Evolutionary conservation across 2,113 vertebrate species (phyloP), one percentile per base, ranked within the genome.

Genomic region (Poicephalus meyeri): DNA sequence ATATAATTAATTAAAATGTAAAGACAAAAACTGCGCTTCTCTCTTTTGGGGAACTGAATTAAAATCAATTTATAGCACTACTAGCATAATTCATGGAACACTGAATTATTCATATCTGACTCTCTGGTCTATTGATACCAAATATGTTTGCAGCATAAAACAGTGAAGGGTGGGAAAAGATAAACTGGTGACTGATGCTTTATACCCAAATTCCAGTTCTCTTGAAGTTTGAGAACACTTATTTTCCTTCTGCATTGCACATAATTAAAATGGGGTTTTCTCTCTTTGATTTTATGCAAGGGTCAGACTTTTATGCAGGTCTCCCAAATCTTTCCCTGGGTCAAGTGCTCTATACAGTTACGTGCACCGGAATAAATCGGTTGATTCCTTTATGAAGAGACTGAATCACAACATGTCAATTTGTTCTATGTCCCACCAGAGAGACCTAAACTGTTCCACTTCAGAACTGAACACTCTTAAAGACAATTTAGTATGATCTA

Each of bases 191-290:
- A 80, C 20, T 71, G 63, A 61, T 21, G 10, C 2, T 66, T 84
- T 79, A 46, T 31, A 58, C 4, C 81, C 5, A 60, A 44, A 53
- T 81, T 89, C 13, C 23, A 13, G 7, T 19, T 80, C 9, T n/a
- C 66, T 44, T 53, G 4, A 8, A 10, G 19, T 2, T 26, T 56
- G 4, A 2, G 6, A 84, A 56, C 4, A 31, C 5, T 73, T 80
- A 18, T 49, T 70, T 92, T 61, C 28, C 35, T 41, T 58, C 13
- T 41, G 5, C 28, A 80, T 76, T 71, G 23, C 19, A 53, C 5
- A 63, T 26, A 80, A 28, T 1, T 58, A 37, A 37, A 26, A 31
- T 18, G 3, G 1, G 5, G 0, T 2, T 33, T 16, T 35, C 17
- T 73, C 63, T 44, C 2, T n/a, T 88, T 50, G 8, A 10, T 31